phyloP scores from a whole-genome alignment of 2,797 vertebrate species.

The Hippopotamyrus pictus region DNA sequence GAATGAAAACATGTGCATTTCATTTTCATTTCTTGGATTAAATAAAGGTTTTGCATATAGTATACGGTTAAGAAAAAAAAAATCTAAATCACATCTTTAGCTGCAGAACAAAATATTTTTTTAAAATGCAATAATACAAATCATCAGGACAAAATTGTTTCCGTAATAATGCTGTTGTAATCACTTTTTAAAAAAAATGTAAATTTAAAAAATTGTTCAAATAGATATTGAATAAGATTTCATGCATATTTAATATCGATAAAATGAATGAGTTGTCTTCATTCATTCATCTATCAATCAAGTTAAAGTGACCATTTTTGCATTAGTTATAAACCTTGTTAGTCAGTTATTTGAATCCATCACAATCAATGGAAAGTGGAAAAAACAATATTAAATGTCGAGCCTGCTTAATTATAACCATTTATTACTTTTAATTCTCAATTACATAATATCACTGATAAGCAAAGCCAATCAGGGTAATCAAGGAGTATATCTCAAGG shows the following conservation, averaged over 20 bases:
- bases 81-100: background rate
- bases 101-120: background rate
- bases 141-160: background rate
- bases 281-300: background rate
- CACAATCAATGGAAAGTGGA: background rate
- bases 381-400: background rate
- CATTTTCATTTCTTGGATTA: conserved; percentile 56
- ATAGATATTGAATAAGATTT: background rate
- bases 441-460: background rate
- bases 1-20: conserved; percentile 26
- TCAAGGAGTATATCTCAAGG: background rate
- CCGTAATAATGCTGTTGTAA: background rate
- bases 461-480: background rate
- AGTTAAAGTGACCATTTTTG: background rate
- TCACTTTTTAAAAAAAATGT: background rate
- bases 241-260: background rate
- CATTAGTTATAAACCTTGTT: background rate
- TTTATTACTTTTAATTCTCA: background rate
- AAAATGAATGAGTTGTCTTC: background rate
- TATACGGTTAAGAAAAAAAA: background rate
- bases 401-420: background rate
- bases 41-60: background rate
- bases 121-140: background rate
- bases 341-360: conserved; percentile 1
- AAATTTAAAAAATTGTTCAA: background rate